Percentiles rank a stretch among this genome's conserved stretches.
phyloP scores from a whole-genome alignment of 2,797 vertebrate species.

The Basileuterus tristriatus region DNA sequence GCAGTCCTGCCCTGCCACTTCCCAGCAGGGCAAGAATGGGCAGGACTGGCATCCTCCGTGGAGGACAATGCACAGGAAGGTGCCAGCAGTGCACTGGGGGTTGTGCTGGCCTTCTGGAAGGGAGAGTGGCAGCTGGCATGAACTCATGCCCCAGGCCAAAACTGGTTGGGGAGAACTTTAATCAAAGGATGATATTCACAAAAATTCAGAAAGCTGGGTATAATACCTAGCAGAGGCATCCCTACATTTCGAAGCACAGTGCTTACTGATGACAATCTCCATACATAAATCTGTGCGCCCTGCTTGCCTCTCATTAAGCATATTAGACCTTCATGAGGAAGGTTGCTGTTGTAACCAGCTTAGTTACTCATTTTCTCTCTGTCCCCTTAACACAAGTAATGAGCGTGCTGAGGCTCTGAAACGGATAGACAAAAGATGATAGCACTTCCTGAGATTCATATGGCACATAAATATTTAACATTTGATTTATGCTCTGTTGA shows the following conservation, averaged over 20 bases:
- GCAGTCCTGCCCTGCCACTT: background rate
- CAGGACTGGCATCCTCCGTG: fast-evolving
- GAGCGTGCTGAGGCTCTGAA: background rate
- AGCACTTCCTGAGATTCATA: slow-evolving; percentile 1
- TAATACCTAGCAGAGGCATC: background rate
- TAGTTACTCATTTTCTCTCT: background rate
- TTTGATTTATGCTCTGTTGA: slow-evolving; percentile 11
- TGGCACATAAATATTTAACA: background rate
- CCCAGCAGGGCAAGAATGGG: background rate
- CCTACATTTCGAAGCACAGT: background rate
- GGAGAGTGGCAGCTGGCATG: background rate
- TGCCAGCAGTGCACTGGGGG: background rate
- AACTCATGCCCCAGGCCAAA: background rate
- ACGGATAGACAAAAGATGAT: background rate
- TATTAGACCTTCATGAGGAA: background rate
- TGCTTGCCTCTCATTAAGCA: background rate
- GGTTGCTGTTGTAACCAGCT: background rate
- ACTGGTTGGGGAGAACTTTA: background rate
- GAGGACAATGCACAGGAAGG: background rate
- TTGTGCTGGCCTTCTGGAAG: background rate
- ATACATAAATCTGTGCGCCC: background rate
- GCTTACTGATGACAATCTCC: background rate
- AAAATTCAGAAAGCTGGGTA: background rate
- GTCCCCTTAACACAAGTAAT: background rate
- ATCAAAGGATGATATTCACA: background rate